A percentile compares a stretch with the other conserved stretches of the same genome.
phyloP scores from a whole-genome alignment of 2,113 vertebrate genomes.

The Eulacestoma nigropectus region DNA sequence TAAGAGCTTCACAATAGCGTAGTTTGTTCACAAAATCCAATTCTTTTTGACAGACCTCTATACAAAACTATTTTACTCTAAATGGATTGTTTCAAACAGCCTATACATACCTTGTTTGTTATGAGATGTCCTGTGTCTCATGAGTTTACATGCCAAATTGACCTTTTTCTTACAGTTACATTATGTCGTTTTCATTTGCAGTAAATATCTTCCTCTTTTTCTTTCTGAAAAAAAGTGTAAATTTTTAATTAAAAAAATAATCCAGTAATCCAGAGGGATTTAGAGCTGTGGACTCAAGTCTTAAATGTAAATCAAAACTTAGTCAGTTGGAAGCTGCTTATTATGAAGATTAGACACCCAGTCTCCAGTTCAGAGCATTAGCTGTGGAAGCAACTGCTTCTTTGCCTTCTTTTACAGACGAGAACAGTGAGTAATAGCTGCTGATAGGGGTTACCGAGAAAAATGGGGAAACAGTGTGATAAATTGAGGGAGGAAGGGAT shows the following conservation, averaged over 20 bases:
- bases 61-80: conserved; percentile 20
- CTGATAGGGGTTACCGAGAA: conserved; percentile 6
- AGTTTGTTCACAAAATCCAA: not conserved
- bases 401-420: not conserved
- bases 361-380: conserved; percentile 49
- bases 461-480: conserved; percentile 22
- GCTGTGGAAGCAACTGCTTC: conserved; percentile 36
- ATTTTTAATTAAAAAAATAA: not conserved
- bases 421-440: conserved; percentile 64
- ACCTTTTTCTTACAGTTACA: not conserved
- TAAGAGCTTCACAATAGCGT: not conserved
- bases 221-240: not conserved
- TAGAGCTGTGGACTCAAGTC: not conserved
- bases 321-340: conserved; percentile 49
- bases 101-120: not conserved
- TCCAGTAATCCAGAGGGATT: not conserved
- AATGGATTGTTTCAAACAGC: not conserved
- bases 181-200: not conserved
- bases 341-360: conserved; percentile 60
- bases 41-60: conserved; percentile 9
- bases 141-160: not conserved
- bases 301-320: conserved; percentile 55
- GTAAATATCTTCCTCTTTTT: not conserved
- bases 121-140: not conserved
- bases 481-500: not conserved